phyloP scores from a whole-genome alignment of 92 coral and sea anemone species.

The Metridium senile region DNA sequence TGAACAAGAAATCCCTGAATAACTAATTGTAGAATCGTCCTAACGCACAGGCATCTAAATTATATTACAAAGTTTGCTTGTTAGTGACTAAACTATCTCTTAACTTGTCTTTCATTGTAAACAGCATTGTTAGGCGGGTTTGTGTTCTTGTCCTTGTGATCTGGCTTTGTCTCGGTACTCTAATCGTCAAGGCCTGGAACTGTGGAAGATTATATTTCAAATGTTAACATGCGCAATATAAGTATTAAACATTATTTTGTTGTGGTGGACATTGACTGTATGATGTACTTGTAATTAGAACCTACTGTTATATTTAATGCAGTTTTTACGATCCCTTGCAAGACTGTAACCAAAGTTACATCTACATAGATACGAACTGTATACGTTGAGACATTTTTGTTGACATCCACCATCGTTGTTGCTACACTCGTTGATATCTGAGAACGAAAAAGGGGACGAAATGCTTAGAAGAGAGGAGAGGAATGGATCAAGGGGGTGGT shows the following conservation, averaged over 20 bases:
- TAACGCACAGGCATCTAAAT: too few species aligned
- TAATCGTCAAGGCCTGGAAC: not conserved
- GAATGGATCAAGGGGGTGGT: not conserved
- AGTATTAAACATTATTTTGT: not conserved
- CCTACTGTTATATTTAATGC: constrained; percentile 4
- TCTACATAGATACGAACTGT: constrained; percentile 20
- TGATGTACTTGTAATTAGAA: not conserved
- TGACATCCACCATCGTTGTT: constrained; percentile 13
- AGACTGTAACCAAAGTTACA: constrained; percentile 22
- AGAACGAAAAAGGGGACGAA: not conserved
- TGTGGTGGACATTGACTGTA: not conserved
- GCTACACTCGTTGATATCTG: constrained; percentile 28
- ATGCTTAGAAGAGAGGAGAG: not conserved
- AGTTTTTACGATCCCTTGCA: constrained; percentile 23
- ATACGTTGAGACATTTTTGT: constrained; percentile 6
- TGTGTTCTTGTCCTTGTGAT: not conserved
- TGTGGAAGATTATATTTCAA: too few species aligned
- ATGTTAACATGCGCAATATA: too few species aligned
- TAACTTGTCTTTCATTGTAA: too few species aligned
- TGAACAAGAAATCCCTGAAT: too few species aligned
- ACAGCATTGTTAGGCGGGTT: too few species aligned
- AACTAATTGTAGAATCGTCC: too few species aligned
- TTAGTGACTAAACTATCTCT: too few species aligned
- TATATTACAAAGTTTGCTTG: too few species aligned
- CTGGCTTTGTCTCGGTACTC: too few species aligned